phyloP scores from a whole-genome alignment of 2,888 invertebrate species.

The Microchrysa polita region DNA sequence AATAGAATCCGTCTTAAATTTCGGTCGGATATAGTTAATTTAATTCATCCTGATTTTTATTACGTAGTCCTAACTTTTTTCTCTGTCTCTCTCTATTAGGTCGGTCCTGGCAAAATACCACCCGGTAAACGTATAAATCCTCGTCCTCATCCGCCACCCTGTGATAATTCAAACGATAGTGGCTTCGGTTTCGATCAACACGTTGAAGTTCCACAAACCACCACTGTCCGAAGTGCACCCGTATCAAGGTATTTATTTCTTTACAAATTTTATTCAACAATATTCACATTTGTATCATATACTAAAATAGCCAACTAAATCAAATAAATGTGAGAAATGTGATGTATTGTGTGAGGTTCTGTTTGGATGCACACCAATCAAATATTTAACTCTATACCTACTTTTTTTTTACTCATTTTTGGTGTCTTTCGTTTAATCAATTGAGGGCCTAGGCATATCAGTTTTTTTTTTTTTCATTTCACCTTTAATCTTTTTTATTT shows the following conservation, averaged over 20 bases:
- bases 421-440: too few relatives aligned
- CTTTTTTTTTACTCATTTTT: not conserved
- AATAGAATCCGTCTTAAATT: too few relatives aligned
- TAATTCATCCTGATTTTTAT: too few relatives aligned
- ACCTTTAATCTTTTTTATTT: too few relatives aligned
- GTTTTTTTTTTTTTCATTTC: too few relatives aligned
- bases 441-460: too few relatives aligned
- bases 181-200: constrained; percentile 86
- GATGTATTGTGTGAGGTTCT: not conserved
- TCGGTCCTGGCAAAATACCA: constrained; percentile 61
- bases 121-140: constrained; percentile 63
- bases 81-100: constrained; percentile 53
- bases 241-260: constrained; percentile 59
- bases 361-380: constrained; percentile 10
- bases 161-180: constrained; percentile 91
- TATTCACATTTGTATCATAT: too few relatives aligned
- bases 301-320: not conserved
- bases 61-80: too few relatives aligned
- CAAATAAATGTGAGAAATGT: constrained; percentile 12
- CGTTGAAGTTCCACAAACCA: constrained; percentile 66
- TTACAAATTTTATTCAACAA: too few relatives aligned
- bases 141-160: constrained; percentile 68
- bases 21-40: too few relatives aligned
- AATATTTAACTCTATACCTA: not conserved
- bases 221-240: constrained; percentile 61